Evolutionary conservation across 2,888 invertebrate species (phyloP).

Genomic region (Caradrina clavipalpis): DNA sequence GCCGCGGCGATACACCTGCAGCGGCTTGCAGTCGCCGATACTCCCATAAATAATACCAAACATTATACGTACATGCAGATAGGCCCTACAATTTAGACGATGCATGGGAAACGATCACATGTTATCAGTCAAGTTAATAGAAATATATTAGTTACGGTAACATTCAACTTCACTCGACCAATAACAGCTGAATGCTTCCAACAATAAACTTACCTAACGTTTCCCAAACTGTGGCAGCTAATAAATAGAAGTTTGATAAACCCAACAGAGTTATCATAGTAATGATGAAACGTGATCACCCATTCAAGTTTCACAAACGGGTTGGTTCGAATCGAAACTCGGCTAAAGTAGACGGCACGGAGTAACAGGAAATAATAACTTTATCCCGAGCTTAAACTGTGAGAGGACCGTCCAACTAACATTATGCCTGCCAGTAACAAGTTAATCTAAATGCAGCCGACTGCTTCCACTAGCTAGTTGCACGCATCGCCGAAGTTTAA

Average conservation of each 20-base stretch:
- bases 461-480: conserved; percentile 83
- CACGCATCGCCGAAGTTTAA: conserved; percentile 88
- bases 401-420: conserved; percentile 88
- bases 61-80: conserved; percentile 8
- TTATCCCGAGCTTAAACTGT: conserved; percentile 87
- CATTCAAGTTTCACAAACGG: conserved; percentile 87
- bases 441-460: conserved; percentile 90
- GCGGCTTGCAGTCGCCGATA: conserved; percentile 59
- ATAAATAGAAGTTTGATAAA: conserved; percentile 83
- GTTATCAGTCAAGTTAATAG: background rate
- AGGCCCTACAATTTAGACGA: conserved; percentile 4
- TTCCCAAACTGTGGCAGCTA: conserved; percentile 71
- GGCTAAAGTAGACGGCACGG: conserved; percentile 85
- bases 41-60: conserved; percentile 33
- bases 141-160: conserved; percentile 17
- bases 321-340: conserved; percentile 87
- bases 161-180: conserved; percentile 29
- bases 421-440: conserved; percentile 90
- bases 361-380: conserved; percentile 90
- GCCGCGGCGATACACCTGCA: conserved; percentile 81
- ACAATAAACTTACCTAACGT: conserved; percentile 59
- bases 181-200: conserved; percentile 36
- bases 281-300: conserved; percentile 87
- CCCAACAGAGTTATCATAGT: conserved; percentile 82
- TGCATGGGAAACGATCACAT: conserved; percentile 4